Percentiles rank a stretch among this genome's conserved stretches.
Evolutionary conservation across 2,797 vertebrate genomes (phyloP).

Genomic region (Gadopsis marmoratus): DNA sequence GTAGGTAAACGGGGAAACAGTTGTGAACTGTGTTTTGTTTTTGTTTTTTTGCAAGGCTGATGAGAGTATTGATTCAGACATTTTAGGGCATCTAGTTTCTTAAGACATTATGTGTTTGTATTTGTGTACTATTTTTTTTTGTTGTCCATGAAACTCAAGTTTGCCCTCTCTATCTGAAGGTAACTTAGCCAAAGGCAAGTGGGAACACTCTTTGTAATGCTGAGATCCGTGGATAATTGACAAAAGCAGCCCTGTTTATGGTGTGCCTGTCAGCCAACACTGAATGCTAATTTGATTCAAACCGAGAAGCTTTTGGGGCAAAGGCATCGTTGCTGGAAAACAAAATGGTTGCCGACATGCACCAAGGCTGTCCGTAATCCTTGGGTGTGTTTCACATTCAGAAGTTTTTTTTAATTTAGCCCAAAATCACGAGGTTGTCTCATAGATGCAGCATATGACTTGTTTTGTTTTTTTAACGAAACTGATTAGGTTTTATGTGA

Average conservation of each 20-base stretch:
- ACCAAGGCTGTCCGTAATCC: slow-evolving; percentile 38
- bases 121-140: slow-evolving; percentile 23
- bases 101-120: slow-evolving; percentile 27
- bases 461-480: neutral
- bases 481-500: neutral
- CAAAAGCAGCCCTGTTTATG: slow-evolving; percentile 85
- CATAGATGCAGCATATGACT: neutral
- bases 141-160: slow-evolving; percentile 44
- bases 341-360: slow-evolving; percentile 63
- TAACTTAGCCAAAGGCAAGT: slow-evolving; percentile 74
- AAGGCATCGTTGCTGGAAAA: slow-evolving; percentile 62
- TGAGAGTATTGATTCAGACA: neutral
- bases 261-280: slow-evolving; percentile 70
- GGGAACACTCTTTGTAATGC: slow-evolving; percentile 80
- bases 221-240: slow-evolving; percentile 86
- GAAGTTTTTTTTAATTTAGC: slow-evolving; percentile 13
- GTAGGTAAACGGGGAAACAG: neutral
- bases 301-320: slow-evolving; percentile 59
- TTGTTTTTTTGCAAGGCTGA: neutral
- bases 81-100: slow-evolving; percentile 17
- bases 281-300: slow-evolving; percentile 82
- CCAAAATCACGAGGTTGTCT: neutral
- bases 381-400: slow-evolving; percentile 31
- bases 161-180: slow-evolving; percentile 58
- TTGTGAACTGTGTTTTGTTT: neutral